A percentile compares a stretch with the other conserved stretches of the same genome.
Conservation (phyloP, 1,140 invertebrate genomes). For the Lanistes nyassanus region DNA sequence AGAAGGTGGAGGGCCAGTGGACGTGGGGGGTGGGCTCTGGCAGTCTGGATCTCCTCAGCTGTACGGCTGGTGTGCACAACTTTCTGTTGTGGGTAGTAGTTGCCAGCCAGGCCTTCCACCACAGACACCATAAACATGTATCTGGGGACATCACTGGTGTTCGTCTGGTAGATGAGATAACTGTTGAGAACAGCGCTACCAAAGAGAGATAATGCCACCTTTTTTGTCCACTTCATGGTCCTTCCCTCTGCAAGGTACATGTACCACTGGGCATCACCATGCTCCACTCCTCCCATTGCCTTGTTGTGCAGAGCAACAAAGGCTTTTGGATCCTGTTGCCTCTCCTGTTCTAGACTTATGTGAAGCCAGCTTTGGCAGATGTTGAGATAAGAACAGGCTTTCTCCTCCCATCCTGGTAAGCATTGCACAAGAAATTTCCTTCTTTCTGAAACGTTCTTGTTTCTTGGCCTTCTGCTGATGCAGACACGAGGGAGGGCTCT, state of each 20-base stretch:
- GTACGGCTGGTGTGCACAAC: background rate
- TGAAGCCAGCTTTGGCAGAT: too few species aligned
- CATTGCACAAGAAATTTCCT: too few species aligned
- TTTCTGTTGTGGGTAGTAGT: background rate
- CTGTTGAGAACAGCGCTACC: constrained; percentile 5
- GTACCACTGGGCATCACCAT: background rate
- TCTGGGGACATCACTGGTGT: background rate
- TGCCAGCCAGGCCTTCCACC: background rate
- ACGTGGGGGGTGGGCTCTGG: background rate
- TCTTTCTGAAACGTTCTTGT: too few species aligned
- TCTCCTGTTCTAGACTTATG: too few species aligned
- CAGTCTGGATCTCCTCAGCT: background rate
- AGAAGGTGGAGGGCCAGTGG: background rate
- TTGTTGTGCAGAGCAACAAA: background rate
- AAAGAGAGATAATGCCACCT: constrained; percentile 8
- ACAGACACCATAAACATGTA: background rate
- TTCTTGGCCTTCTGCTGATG: too few species aligned
- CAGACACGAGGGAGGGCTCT: too few species aligned
- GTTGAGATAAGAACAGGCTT: too few species aligned
- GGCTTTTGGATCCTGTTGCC: too few species aligned
- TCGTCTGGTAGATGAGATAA: background rate
- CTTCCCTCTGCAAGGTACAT: constrained; percentile 1
- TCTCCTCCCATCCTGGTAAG: too few species aligned
- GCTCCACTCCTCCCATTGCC: background rate
- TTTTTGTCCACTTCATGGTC: constrained; percentile 10